Evolutionary conservation across 2,888 invertebrate species (phyloP), one percentile per base, ranked within the genome.

Genomic region (Pterostichus niger): DNA sequence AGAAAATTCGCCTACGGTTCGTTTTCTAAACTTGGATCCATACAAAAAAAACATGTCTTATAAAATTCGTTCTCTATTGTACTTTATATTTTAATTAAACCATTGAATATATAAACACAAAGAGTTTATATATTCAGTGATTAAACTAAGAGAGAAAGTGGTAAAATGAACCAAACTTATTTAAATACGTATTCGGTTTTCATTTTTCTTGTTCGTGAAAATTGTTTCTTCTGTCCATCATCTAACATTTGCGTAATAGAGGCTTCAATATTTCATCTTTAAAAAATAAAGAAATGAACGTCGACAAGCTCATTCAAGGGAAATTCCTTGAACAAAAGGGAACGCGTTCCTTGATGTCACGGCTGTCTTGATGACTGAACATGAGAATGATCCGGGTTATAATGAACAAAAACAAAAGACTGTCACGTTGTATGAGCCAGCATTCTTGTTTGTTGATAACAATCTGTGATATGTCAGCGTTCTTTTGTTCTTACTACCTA

Each of bases 341-440:
- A 64, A 64, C 64, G 64, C 64, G 64, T 64, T 64, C 64, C 64
- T 64, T 64, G 64, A 64, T 64, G 64, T 64, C 64, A 64, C 33
- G 64, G 33, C 64, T 64, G 64, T 64, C 64, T 64, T 64, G 64
- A 64, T 35, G 35, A 64, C 35, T 64, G 64, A 64, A 31, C 35
- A 64, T 64, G 64, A 35, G 64, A 64, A 64, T 64, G 64, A 64
- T 64, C 64, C 64, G 64, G 35, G 64, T 33, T 64, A 64, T 64
- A 64, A 64, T 64, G 64, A 64, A 64, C 64, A 64, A 35, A 64
- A 64, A 64, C 64, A 64, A 64, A 64, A 64, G 64, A 64, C 64
- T 64, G 64, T 64, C 64, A 64, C 64, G 64, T 64, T 64, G 64
- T 64, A 64, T 64, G 64, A 64, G 35, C 35, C 35, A 35, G 35